Evolutionary conservation across 2,888 invertebrate genomes (phyloP).

Genomic region (Nomada ferruginata): DNA sequence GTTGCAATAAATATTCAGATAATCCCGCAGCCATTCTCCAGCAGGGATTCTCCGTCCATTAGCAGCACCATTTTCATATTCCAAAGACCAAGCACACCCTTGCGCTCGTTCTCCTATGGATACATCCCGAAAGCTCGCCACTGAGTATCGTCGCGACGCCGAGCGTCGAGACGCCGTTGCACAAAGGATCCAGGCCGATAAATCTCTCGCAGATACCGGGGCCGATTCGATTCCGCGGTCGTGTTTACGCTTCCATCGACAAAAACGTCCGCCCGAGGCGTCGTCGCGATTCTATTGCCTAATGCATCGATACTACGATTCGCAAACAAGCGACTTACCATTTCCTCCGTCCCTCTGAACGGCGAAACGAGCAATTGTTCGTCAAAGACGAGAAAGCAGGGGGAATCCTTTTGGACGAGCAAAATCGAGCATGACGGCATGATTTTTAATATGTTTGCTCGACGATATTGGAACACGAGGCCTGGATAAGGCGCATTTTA

Average conservation of each 20-base stretch:
- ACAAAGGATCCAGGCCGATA: constrained; percentile 43
- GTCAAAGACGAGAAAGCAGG: not conserved
- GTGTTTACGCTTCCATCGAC: constrained; percentile 31
- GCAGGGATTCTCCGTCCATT: constrained; percentile 23
- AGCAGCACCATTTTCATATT: constrained; percentile 29
- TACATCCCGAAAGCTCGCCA: not conserved
- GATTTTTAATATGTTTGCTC: constrained; percentile 11
- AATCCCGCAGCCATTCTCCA: not conserved
- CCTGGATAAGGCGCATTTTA: not conserved
- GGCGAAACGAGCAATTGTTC: not conserved
- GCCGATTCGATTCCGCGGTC: constrained; percentile 38
- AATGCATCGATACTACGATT: not conserved
- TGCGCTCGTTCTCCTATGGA: constrained; percentile 7
- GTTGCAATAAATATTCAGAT: not conserved
- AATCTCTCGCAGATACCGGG: constrained; percentile 37
- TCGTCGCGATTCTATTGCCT: constrained; percentile 11
- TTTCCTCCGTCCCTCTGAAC: no score
- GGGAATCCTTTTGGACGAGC: not conserved
- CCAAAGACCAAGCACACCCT: not conserved
- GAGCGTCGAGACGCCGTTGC: constrained; percentile 9
- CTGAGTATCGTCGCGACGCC: constrained; percentile 26
- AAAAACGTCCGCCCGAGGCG: constrained; percentile 30
- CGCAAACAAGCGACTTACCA: no score
- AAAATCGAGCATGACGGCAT: constrained; percentile 3
- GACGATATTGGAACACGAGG: constrained; percentile 3